Evolutionary conservation across 1,140 invertebrate species (phyloP).

Genomic region (Cyclargus thomasi): DNA sequence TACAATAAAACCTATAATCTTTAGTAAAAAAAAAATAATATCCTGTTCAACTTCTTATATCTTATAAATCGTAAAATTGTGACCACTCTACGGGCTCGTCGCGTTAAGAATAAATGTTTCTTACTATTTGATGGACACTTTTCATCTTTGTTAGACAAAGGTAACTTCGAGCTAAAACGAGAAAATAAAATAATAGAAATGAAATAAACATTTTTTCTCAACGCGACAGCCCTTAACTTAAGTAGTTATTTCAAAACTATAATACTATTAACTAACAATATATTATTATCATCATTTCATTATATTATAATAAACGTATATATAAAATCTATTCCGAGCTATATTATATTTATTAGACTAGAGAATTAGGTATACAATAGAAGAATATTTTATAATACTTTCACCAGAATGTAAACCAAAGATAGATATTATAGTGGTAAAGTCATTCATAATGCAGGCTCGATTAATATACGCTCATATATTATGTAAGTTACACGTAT

Average conservation of each 20-base stretch:
- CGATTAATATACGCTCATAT: neutral
- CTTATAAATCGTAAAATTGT: neutral
- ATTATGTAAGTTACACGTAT: neutral
- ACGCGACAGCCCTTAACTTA: neutral
- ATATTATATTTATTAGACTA: slow-evolving; percentile 17
- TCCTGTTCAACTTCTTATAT: neutral
- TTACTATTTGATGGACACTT: no score
- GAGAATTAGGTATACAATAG: slow-evolving; percentile 15
- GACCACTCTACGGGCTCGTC: neutral
- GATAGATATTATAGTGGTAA: slow-evolving; percentile 20
- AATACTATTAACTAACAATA: neutral
- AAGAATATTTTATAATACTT: slow-evolving; percentile 19
- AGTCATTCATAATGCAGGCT: slow-evolving; percentile 3
- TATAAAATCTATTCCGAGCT: neutral
- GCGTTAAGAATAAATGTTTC: no score
- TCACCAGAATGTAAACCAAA: slow-evolving; percentile 35
- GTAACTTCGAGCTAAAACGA: no score
- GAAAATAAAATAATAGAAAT: neutral
- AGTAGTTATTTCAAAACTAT: neutral
- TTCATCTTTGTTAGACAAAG: neutral
- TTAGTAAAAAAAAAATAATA: neutral
- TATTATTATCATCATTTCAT: neutral
- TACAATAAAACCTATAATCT: neutral
- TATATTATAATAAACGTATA: neutral
- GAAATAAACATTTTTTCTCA: neutral